phyloP scores from a whole-genome alignment of 2,113 vertebrate species.

The Alethe castanea region DNA sequence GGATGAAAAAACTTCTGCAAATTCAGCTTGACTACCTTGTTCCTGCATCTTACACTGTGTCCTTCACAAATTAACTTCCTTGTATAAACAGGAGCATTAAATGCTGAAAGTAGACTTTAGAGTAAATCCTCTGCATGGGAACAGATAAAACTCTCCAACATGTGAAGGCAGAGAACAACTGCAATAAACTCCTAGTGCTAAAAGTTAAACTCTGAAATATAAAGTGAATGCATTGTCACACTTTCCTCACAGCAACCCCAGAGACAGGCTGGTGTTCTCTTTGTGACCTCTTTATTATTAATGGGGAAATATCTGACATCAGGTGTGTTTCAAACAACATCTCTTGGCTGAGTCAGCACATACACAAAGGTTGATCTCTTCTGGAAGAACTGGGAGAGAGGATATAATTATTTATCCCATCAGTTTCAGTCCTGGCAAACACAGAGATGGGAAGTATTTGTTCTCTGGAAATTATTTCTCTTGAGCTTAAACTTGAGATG shows the following conservation, averaged over 20 bases:
- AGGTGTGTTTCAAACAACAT: background rate
- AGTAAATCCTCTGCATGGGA: background rate
- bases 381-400: background rate
- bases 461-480: slow-evolving; percentile 18
- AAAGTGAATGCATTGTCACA: background rate
- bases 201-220: background rate
- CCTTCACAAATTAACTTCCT: background rate
- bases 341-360: background rate
- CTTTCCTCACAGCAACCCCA: background rate
- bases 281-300: background rate
- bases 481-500: slow-evolving; percentile 16
- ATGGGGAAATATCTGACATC: background rate
- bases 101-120: background rate
- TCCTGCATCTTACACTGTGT: background rate
- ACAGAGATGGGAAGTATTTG: background rate
- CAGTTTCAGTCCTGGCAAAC: background rate
- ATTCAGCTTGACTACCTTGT: background rate
- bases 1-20: background rate
- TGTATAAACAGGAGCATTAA: background rate
- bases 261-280: background rate
- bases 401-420: background rate
- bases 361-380: background rate
- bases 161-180: background rate
- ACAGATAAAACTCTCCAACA: background rate
- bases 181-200: background rate